These are phyloP conservation scores for Myiagra hebetior DNA, from an alignment of 2,113 vertebrate genomes.

Conservation along the genomic window DNA sequence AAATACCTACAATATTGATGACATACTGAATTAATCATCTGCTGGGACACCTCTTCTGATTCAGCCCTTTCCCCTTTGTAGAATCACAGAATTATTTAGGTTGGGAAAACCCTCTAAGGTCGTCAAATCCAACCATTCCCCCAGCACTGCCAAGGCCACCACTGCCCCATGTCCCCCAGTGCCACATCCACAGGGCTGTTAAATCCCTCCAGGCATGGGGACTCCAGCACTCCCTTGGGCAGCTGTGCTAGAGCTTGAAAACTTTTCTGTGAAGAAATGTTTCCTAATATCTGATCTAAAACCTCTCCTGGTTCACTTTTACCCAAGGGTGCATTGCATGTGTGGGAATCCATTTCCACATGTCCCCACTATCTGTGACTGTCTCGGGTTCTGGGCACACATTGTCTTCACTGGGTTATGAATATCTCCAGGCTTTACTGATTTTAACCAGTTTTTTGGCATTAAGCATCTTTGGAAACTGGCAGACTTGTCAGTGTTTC, in stretches of 20 bases:
- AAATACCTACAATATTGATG: background rate
- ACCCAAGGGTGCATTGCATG: accelerated
- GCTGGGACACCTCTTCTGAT: background rate
- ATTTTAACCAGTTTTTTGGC: background rate
- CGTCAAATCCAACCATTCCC: background rate
- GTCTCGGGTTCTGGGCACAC: background rate
- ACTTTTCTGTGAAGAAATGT: background rate
- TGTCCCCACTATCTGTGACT: background rate
- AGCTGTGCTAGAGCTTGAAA: background rate
- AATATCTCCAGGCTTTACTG: background rate
- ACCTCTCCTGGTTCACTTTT: background rate
- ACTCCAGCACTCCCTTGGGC: accelerated
- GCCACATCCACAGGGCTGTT: background rate
- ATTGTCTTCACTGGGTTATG: background rate
- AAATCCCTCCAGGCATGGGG: background rate
- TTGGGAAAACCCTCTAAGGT: background rate
- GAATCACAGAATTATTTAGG: background rate
- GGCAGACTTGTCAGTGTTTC: background rate
- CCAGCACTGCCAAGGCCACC: background rate
- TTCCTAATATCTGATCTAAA: background rate
- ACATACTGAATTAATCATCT: background rate
- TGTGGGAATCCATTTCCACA: background rate
- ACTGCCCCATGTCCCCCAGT: background rate
- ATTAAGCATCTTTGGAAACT: background rate
- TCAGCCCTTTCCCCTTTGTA: background rate